phyloP scores from a whole-genome alignment of 2,797 vertebrate genomes.

The Discoglossus pictus region DNA sequence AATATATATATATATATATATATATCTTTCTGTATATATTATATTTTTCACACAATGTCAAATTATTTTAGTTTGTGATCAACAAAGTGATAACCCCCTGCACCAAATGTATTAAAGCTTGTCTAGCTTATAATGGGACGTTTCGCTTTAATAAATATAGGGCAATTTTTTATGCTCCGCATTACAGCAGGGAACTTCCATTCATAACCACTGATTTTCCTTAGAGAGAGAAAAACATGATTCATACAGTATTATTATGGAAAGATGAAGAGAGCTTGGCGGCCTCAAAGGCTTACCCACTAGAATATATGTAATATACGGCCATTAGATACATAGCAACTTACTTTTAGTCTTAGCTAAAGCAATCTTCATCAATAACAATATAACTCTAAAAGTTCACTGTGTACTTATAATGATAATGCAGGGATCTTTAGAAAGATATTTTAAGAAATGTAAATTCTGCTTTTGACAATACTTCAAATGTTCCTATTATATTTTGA shows the following conservation, averaged over 20 bases:
- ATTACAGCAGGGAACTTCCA: no score
- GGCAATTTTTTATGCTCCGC: no score
- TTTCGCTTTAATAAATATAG: no score
- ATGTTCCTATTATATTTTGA: conserved; percentile 28
- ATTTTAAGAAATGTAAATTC: conserved; percentile 41
- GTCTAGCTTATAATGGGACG: no score
- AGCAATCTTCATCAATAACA: conserved; percentile 33
- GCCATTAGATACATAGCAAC: conserved; percentile 25
- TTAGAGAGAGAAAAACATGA: no score
- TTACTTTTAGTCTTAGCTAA: conserved; percentile 22
- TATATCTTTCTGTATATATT: no score
- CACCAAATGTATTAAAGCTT: no score
- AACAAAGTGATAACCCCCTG: no score
- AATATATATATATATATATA: no score
- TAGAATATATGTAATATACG: conserved; percentile 14
- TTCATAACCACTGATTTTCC: no score
- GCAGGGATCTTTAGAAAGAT: conserved; percentile 30
- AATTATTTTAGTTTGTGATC: no score
- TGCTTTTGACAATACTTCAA: conserved; percentile 39
- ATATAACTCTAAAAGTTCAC: conserved; percentile 26
- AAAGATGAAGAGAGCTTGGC: conserved; percentile 25
- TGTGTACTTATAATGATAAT: neutral
- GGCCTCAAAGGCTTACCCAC: conserved; percentile 9
- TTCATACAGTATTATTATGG: conserved; percentile 37
- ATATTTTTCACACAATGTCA: no score